These are phyloP conservation scores for Manduca sexta DNA, from an alignment of 1,140 invertebrate genomes.

Conservation along the genomic window DNA sequence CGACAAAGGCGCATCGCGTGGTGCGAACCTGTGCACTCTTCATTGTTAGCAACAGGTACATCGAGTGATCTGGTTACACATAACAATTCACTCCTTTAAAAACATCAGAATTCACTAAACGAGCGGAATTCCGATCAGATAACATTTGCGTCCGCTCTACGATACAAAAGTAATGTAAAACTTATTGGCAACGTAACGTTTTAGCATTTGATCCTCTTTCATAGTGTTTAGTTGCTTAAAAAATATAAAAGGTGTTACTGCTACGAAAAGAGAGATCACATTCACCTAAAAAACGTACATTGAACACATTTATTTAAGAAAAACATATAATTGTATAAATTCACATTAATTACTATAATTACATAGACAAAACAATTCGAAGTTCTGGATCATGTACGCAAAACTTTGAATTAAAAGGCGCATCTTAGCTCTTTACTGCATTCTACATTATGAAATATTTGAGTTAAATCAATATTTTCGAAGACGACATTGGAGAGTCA, in stretches of 20 bases:
- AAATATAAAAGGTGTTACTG: not conserved
- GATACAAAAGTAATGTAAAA: slow-evolving; percentile 40
- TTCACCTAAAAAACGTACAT: too few relatives aligned
- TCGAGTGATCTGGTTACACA: slow-evolving; percentile 51
- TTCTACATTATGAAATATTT: too few relatives aligned
- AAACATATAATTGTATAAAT: too few relatives aligned
- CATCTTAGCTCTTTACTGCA: too few relatives aligned
- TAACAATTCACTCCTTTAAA: slow-evolving; percentile 61
- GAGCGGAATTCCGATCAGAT: slow-evolving; percentile 66
- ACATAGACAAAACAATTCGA: too few relatives aligned
- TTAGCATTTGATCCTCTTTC: slow-evolving; percentile 24
- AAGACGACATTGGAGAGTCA: too few relatives aligned
- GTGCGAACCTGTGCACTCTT: slow-evolving; percentile 41
- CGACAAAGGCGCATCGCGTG: slow-evolving; percentile 31
- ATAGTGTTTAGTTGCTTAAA: not conserved
- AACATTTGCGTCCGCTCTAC: slow-evolving; percentile 45
- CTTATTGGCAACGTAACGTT: slow-evolving; percentile 26
- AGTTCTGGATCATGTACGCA: too few relatives aligned
- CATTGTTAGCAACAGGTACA: slow-evolving; percentile 54
- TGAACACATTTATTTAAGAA: too few relatives aligned
- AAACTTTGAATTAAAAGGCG: too few relatives aligned
- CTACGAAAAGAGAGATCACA: too few relatives aligned
- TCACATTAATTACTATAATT: too few relatives aligned
- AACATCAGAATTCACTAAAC: slow-evolving; percentile 23
- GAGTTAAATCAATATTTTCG: too few relatives aligned